These are phyloP conservation scores for Aphelenchoides avenae DNA, from an alignment of 1,140 invertebrate species.

Conservation along the genomic window DNA sequence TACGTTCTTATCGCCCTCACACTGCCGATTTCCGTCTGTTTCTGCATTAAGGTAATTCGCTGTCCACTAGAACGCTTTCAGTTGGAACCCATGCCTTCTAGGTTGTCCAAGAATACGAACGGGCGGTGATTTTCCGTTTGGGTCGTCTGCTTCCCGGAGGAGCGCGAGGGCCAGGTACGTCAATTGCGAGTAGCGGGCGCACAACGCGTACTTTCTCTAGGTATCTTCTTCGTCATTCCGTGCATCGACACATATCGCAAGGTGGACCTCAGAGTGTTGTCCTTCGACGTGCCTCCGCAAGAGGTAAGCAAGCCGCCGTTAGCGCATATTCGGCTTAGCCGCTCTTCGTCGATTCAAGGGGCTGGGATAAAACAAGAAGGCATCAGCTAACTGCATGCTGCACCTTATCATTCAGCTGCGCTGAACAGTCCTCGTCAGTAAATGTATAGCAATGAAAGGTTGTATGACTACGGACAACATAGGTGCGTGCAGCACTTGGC, in stretches of 20 bases:
- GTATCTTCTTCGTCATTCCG: conserved; percentile 66
- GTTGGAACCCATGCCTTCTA: conserved; percentile 49
- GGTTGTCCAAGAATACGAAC: conserved; percentile 65
- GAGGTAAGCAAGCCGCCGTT: conserved; percentile 51
- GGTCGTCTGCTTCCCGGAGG: conserved; percentile 64
- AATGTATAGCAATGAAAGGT: neutral
- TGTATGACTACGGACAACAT: neutral
- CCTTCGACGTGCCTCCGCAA: conserved; percentile 64
- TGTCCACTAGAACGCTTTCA: no score
- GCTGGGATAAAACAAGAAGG: conserved; percentile 11
- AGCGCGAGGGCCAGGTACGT: conserved; percentile 60
- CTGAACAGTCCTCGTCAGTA: no score
- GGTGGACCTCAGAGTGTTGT: conserved; percentile 63
- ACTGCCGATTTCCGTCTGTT: conserved; percentile 85
- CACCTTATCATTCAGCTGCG: no score
- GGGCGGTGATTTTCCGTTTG: conserved; percentile 31
- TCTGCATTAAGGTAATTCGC: conserved; percentile 88
- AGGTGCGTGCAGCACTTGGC: neutral
- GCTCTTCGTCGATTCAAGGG: no score
- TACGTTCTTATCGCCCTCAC: conserved; percentile 81
- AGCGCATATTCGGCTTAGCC: no score
- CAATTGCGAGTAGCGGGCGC: no score
- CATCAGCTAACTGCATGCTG: no score
- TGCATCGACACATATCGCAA: conserved; percentile 63
- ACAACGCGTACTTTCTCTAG: no score